Base-by-base conservation (phyloP, 2,797 vertebrate genomes). In the Rousettus madagascariensis region DNA sequence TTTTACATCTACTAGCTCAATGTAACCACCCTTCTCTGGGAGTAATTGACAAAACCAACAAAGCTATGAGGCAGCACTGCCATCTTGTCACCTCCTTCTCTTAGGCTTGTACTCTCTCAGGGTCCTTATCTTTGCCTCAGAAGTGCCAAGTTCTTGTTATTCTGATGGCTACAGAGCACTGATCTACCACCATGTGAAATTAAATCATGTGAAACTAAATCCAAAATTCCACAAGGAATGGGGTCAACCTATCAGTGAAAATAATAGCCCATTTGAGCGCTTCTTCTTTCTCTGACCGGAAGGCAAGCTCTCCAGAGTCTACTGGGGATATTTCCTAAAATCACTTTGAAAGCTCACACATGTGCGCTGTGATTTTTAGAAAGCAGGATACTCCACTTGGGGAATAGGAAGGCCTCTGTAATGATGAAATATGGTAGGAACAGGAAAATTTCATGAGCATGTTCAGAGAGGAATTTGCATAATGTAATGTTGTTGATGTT, bases 201-300 rank as follows among this genome's bases (percentile, higher is more conserved):
- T 94, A 82, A 87, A 91, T 97, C 96, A 96, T 95, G 95, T 96
- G 97, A 97, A 98, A 93, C 86, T 83, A 89, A 59, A 8, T 75
- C 78, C 71, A 87, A 59, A 94, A 97, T 98, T 97, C 96, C 96
- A 91, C 57, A 93, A 96, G 96, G 95, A 97, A 94, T 72, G 26
- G 82, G 96, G 86, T 78, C 92, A 86, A 46, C 82, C 38, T 30
- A 95, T 92, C 79, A 97, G 97, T 97, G 92, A 97, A 98, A 97
- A 94, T 96, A 96, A 94, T 78, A 65, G 63, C 97, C 94, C 79
- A 80, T 96, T 94, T 97, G 93, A 96, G 89, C 69, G 77, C 75
- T 72, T 2, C 95, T 96, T 69, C 92, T 95, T 72, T 93, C 84
- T 96, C 92, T 97, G 95, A 97, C 96, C 86, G 95, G 96, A 98